A percentile compares a stretch with the other conserved stretches of the same genome.
phyloP scores from a whole-genome alignment of 2,888 invertebrate genomes.

The Machimus rusticus region DNA sequence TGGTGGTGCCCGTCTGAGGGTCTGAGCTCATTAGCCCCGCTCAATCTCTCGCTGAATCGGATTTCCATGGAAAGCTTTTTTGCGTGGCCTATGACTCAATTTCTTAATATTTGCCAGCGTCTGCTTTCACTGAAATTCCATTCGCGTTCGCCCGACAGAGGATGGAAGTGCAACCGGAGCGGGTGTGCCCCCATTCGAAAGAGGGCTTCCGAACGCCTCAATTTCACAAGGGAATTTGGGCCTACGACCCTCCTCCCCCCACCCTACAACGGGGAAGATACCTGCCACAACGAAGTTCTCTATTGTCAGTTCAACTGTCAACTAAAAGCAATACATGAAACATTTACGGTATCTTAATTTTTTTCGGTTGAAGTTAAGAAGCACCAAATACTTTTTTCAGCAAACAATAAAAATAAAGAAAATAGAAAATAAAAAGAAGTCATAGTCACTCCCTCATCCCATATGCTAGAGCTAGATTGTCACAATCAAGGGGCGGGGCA shows the following conservation, averaged over 20 bases:
- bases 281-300: background rate
- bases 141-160: background rate
- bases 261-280: background rate
- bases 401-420: background rate
- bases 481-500: background rate
- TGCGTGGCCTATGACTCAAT: conserved; percentile 28
- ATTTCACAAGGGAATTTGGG: background rate
- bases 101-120: conserved; percentile 1
- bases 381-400: background rate
- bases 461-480: background rate
- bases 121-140: conserved; percentile 30
- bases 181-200: background rate
- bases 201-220: background rate
- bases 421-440: background rate
- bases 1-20: background rate
- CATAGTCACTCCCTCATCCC: background rate
- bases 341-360: background rate
- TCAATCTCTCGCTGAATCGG: background rate
- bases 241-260: background rate
- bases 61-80: conserved; percentile 27
- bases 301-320: background rate
- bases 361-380: background rate
- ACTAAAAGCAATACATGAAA: background rate
- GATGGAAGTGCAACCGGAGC: background rate
- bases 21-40: background rate